These are phyloP conservation scores for Ceramica pisi DNA, from an alignment of 2,888 invertebrate genomes.

Conservation along the genomic window DNA sequence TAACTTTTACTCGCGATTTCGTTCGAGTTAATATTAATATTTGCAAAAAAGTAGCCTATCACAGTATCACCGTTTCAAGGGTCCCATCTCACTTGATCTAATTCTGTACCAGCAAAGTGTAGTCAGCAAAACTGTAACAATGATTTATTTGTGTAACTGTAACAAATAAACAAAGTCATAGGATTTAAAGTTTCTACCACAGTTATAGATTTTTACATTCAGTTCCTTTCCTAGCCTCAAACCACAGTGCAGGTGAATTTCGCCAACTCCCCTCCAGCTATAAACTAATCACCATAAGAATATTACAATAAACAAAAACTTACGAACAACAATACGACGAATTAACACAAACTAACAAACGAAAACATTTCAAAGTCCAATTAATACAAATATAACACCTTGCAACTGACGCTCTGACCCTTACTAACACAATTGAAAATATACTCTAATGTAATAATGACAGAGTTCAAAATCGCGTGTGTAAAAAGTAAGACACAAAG, in stretches of 20 bases:
- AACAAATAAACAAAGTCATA: no score
- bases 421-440: conserved; percentile 56
- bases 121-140: no score
- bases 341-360: conserved; percentile 80
- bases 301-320: conserved; percentile 57
- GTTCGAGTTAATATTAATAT: neutral
- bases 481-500: conserved; percentile 65
- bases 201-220: neutral
- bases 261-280: neutral
- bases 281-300: conserved; percentile 49
- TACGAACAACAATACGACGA: conserved; percentile 64
- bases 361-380: conserved; percentile 84
- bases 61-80: no score
- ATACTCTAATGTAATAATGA: conserved; percentile 46
- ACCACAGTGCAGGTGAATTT: conserved; percentile 23
- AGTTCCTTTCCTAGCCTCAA: no score
- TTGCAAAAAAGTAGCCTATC: no score
- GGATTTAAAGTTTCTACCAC: neutral
- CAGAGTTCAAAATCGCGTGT: conserved; percentile 65
- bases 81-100: no score
- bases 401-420: conserved; percentile 70
- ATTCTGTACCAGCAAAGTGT: no score
- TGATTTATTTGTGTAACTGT: no score
- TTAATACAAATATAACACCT: conserved; percentile 84
- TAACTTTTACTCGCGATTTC: neutral